Evolutionary conservation across 2,888 invertebrate genomes (phyloP).

Genomic region (Limnephilus marmoratus): DNA sequence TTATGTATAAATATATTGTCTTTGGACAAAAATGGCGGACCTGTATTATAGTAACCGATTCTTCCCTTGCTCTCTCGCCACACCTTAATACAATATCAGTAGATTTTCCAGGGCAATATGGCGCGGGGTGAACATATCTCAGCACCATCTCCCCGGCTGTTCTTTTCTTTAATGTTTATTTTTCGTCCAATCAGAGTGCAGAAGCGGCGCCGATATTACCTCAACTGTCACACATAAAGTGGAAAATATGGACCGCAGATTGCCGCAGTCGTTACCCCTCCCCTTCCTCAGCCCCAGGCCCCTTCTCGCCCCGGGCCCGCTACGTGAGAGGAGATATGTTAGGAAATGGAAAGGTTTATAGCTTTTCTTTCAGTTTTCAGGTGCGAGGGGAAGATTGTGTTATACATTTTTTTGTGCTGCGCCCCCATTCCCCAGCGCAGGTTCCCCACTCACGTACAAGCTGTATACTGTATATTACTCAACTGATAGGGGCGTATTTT

Average conservation of each 20-base stretch:
- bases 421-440: conserved; percentile 55
- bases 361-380: conserved; percentile 77
- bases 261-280: conserved; percentile 68
- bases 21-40: not conserved
- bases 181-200: conserved; percentile 79
- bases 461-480: conserved; percentile 73
- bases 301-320: conserved; percentile 66
- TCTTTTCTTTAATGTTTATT: conserved; percentile 80
- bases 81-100: conserved; percentile 79
- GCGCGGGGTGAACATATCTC: conserved; percentile 70
- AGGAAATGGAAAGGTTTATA: conserved; percentile 75
- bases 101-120: conserved; percentile 79
- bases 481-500: conserved; percentile 60
- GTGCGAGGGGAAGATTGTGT: conserved; percentile 65
- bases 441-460: conserved; percentile 74
- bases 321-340: conserved; percentile 68
- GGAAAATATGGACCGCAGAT: conserved; percentile 80
- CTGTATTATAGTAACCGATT: not conserved
- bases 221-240: conserved; percentile 81
- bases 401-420: conserved; percentile 62
- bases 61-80: conserved; percentile 17
- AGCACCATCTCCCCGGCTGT: conserved; percentile 69
- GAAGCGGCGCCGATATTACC: conserved; percentile 80
- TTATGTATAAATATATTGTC: not conserved
- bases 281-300: conserved; percentile 11